Percentiles rank a stretch among this genome's conserved stretches.
Conservation (phyloP, 1,140 invertebrate genomes). For the Drosophila yakuba region DNA sequence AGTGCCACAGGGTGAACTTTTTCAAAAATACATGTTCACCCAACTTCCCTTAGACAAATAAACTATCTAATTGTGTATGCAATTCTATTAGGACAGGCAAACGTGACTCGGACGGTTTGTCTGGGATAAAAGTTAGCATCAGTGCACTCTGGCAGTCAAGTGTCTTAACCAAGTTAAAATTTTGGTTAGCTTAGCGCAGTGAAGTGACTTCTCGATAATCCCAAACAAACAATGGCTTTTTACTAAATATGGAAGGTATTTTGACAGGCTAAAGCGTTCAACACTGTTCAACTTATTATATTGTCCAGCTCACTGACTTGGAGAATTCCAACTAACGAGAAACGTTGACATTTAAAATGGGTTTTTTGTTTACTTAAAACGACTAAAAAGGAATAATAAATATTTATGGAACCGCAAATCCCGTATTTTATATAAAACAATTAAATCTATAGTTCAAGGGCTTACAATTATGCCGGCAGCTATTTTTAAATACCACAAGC, state of each 20-base stretch:
- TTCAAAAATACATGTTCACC: conserved; percentile 8
- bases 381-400: background rate
- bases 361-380: background rate
- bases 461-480: too few species aligned
- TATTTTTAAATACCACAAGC: background rate
- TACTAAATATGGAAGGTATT: conserved; percentile 2
- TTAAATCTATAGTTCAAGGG: background rate
- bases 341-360: background rate
- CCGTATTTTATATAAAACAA: background rate
- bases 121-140: conserved; percentile 27
- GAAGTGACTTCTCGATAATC: conserved; percentile 20
- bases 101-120: conserved; percentile 28
- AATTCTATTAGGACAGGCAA: conserved; percentile 23
- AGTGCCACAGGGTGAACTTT: conserved; percentile 1
- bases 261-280: background rate
- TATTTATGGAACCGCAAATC: background rate
- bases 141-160: conserved; percentile 33
- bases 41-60: conserved; percentile 6
- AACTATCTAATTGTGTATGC: conserved; percentile 33
- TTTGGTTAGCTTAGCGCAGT: conserved; percentile 21
- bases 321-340: background rate
- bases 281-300: background rate
- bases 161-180: conserved; percentile 21
- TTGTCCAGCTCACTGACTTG: background rate
- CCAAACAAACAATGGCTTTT: conserved; percentile 21